Evolutionary conservation across 53 echinoderm and acorn worm genomes (phyloP).

Genomic region (Astropecten irregularis): DNA sequence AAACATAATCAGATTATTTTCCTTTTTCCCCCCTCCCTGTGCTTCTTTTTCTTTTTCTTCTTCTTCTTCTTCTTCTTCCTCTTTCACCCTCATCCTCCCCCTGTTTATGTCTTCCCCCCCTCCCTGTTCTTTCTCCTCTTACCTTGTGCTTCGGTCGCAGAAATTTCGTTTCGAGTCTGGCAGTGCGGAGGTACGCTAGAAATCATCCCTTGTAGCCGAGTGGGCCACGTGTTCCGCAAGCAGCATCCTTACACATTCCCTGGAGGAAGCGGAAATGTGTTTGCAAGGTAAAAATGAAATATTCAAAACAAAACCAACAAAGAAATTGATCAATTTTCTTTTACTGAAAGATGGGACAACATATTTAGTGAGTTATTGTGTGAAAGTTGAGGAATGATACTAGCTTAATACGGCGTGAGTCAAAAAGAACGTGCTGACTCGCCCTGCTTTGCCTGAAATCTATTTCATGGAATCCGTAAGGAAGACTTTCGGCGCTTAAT

Average conservation of each 20-base stretch:
- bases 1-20: constrained; percentile 31
- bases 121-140: too few relatives aligned
- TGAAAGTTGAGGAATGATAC: not conserved
- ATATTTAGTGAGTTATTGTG: too few relatives aligned
- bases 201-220: constrained; percentile 92
- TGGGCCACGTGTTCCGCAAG: constrained; percentile 96
- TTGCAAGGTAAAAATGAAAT: constrained; percentile 74
- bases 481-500: too few relatives aligned
- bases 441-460: too few relatives aligned
- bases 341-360: too few relatives aligned
- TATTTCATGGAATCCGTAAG: too few relatives aligned
- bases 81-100: too few relatives aligned
- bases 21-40: too few relatives aligned
- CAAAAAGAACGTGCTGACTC: too few relatives aligned
- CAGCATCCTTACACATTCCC: constrained; percentile 97
- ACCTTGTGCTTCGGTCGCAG: too few relatives aligned
- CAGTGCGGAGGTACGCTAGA: constrained; percentile 93
- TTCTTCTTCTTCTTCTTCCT: not conserved
- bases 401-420: not conserved
- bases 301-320: not conserved
- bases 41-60: not conserved
- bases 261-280: constrained; percentile 92
- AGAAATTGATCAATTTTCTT: too few relatives aligned
- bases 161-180: constrained; percentile 95
- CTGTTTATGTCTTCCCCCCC: too few relatives aligned